Evolutionary conservation across 2,888 invertebrate genomes (phyloP).

Genomic region (Melieria crassipennis): DNA sequence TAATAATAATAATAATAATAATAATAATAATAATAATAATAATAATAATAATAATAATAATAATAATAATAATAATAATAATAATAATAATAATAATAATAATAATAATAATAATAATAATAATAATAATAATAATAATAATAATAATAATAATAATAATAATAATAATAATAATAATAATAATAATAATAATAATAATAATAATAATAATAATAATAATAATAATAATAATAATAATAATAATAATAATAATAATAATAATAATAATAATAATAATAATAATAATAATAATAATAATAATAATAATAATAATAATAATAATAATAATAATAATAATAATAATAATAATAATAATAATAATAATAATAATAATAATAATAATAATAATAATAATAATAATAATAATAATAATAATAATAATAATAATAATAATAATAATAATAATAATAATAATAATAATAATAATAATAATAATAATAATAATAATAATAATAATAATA

Average conservation of each 20-base stretch:
- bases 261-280: no score
- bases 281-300: no score
- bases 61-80: slow-evolving; percentile 16
- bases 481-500: slow-evolving; percentile 16
- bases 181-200: no score
- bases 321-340: slow-evolving; percentile 16
- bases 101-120: no score
- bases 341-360: slow-evolving; percentile 16
- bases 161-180: no score
- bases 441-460: slow-evolving; percentile 16
- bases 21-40: slow-evolving; percentile 16
- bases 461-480: no score
- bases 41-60: slow-evolving; percentile 16
- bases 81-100: slow-evolving; percentile 16
- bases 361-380: slow-evolving; percentile 16
- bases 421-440: slow-evolving; percentile 16
- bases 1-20: slow-evolving; percentile 16
- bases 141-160: no score
- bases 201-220: no score
- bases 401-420: slow-evolving; percentile 16
- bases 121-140: no score
- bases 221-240: no score
- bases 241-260: no score
- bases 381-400: slow-evolving; percentile 16
- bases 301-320: no score